A percentile compares a stretch with the other conserved stretches of the same genome.
Conservation (phyloP, 2,797 vertebrate genomes). For the Nyctalus aviator region DNA sequence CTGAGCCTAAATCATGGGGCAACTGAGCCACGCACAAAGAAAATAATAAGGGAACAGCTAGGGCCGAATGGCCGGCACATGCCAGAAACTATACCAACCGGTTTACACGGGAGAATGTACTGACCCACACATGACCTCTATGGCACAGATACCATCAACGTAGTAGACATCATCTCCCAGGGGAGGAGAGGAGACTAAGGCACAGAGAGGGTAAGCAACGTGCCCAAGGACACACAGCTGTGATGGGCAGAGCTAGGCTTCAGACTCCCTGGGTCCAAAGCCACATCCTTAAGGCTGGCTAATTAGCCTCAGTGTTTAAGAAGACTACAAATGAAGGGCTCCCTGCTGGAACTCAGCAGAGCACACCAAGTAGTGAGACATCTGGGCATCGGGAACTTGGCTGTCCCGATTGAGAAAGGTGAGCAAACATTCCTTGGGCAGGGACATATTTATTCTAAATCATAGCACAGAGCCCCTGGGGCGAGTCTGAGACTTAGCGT, state of each 20-base stretch:
- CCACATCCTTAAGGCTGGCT: neutral
- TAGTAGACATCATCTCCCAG: neutral
- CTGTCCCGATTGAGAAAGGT: neutral
- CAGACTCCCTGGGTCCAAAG: neutral
- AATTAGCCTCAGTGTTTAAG: neutral
- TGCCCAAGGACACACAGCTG: neutral
- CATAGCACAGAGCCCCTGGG: neutral
- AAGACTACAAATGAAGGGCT: neutral
- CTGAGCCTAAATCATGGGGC: neutral
- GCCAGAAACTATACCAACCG: neutral
- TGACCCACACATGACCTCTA: neutral
- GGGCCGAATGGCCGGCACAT: fast-evolving
- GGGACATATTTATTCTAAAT: neutral
- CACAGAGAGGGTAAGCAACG: neutral
- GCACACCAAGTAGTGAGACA: neutral
- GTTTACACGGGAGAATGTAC: neutral
- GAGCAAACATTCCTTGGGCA: neutral
- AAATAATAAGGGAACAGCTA: neutral
- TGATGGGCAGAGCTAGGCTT: neutral
- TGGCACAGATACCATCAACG: fast-evolving
- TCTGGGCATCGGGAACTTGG: neutral
- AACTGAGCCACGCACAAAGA: neutral
- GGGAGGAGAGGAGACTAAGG: neutral
- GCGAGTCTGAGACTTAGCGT: neutral
- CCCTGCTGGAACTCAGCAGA: neutral